These are phyloP conservation scores for Apeltes quadracus DNA, from an alignment of 2,113 vertebrate genomes.

Conservation along the genomic window DNA sequence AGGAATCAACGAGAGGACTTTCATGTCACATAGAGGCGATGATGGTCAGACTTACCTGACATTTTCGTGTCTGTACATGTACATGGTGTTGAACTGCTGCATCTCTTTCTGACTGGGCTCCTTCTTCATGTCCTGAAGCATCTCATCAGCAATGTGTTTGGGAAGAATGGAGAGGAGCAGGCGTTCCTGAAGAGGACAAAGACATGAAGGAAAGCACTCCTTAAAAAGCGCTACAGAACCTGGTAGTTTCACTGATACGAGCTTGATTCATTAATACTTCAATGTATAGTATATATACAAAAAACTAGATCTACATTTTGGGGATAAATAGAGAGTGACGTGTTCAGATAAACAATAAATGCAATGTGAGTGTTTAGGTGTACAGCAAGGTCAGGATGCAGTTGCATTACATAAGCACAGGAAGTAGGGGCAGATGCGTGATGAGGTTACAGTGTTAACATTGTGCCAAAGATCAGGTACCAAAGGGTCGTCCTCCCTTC, in stretches of 20 bases:
- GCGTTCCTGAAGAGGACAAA: constrained; percentile 82
- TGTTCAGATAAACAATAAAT: not conserved
- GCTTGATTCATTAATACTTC: too few relatives aligned
- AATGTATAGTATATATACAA: too few relatives aligned
- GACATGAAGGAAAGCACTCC: not conserved
- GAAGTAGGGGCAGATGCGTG: not conserved
- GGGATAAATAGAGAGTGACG: not conserved
- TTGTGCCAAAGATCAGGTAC: too few relatives aligned
- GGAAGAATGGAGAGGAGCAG: constrained; percentile 96
- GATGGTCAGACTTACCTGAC: constrained; percentile 73
- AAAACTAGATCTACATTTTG: too few relatives aligned
- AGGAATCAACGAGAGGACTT: not conserved
- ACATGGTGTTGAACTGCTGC: constrained; percentile 99
- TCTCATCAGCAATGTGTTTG: constrained; percentile 96
- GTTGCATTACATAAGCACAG: not conserved
- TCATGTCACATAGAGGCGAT: not conserved
- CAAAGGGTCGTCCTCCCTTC: too few relatives aligned
- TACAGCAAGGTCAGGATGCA: not conserved
- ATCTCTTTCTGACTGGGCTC: constrained; percentile 95
- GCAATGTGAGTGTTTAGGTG: not conserved
- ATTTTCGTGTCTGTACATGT: constrained; percentile 96
- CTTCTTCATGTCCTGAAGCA: constrained; percentile 98
- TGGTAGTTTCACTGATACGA: not conserved
- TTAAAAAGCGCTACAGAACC: not conserved
- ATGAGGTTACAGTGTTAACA: too few relatives aligned